Evolutionary conservation across 2,888 invertebrate species (phyloP).

Genomic region (Oegoconia quadripuncta): DNA sequence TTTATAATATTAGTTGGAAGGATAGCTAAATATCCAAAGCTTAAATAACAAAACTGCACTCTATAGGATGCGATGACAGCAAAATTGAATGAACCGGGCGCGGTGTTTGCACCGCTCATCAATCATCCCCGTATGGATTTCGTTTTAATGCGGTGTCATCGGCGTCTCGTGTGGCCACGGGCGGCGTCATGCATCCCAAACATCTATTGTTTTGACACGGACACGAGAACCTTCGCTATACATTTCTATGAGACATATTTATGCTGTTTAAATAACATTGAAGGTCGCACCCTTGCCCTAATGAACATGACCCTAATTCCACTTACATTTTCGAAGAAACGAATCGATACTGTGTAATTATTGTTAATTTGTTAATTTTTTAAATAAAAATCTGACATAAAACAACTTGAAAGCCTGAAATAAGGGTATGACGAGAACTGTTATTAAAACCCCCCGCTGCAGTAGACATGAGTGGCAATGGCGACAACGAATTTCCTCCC

Average conservation of each 20-base stretch:
- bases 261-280: too few relatives aligned
- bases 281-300: too few relatives aligned
- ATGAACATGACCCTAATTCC: too few relatives aligned
- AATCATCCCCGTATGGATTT: slow-evolving; percentile 75
- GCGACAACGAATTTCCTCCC: slow-evolving; percentile 52
- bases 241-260: too few relatives aligned
- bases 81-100: slow-evolving; percentile 71
- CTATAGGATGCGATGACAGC: slow-evolving; percentile 43
- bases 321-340: too few relatives aligned
- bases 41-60: slow-evolving; percentile 38
- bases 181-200: slow-evolving; percentile 26
- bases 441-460: slow-evolving; percentile 27
- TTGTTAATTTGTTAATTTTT: too few relatives aligned
- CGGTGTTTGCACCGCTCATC: slow-evolving; percentile 70
- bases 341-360: too few relatives aligned
- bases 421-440: slow-evolving; percentile 15
- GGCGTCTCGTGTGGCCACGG: slow-evolving; percentile 62
- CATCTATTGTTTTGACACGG: slow-evolving; percentile 2
- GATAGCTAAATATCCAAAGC: neutral
- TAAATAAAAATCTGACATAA: too few relatives aligned
- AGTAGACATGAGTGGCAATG: slow-evolving; percentile 37
- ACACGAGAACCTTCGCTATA: too few relatives aligned
- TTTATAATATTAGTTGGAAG: too few relatives aligned
- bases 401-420: neutral
- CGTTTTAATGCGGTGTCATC: slow-evolving; percentile 76